phyloP scores from a whole-genome alignment of 2,797 vertebrate species.

The Sardinella longiceps region DNA sequence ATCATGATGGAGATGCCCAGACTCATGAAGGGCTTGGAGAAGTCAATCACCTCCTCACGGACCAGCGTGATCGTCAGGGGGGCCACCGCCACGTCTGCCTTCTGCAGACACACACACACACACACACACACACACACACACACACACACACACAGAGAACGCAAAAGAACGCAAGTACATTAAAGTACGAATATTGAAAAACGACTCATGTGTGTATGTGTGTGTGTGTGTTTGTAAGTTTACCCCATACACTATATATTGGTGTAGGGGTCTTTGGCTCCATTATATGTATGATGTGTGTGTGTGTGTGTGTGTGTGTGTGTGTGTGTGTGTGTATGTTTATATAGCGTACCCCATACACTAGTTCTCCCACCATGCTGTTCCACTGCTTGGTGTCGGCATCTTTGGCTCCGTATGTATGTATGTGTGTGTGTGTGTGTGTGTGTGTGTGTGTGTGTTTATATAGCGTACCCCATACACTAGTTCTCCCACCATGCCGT shows the following conservation, averaged over 20 bases:
- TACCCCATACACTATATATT: constrained; percentile 98
- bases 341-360: constrained; percentile 89
- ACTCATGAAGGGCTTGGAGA: constrained; percentile 99
- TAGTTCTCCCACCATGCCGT: constrained; percentile 98
- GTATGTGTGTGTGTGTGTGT: constrained; percentile 9
- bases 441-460: constrained; percentile 3
- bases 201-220: no score
- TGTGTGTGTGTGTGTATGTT: no score
- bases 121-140: no score
- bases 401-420: constrained; percentile 69
- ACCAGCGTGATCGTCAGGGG: constrained; percentile 97
- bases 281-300: no score
- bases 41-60: constrained; percentile 98
- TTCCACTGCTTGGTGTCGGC: constrained; percentile 79
- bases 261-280: not conserved
- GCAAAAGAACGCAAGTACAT: no score
- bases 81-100: constrained; percentile 95
- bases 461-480: constrained; percentile 91
- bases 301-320: no score
- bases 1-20: constrained; percentile 99
- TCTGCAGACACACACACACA: constrained; percentile 68
- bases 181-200: no score
- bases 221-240: constrained; percentile 69
- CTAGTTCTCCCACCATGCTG: constrained; percentile 98
- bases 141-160: no score